Percentiles rank a stretch among this genome's conserved stretches.
Conservation (phyloP, 2,888 invertebrate species). For the Andrena minutula region DNA sequence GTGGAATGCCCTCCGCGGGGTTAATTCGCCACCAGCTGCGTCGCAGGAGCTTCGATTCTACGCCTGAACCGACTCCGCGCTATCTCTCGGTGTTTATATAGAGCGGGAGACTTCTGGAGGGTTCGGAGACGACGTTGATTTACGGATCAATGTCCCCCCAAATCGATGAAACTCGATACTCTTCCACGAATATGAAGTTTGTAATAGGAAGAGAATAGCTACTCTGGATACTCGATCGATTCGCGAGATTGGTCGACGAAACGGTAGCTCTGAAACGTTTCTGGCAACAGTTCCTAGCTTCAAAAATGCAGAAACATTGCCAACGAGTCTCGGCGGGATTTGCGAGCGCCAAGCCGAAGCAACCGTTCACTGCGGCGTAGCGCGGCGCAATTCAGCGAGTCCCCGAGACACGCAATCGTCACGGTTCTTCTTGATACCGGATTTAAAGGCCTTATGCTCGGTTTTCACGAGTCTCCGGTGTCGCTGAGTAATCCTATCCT, state of each 20-base stretch:
- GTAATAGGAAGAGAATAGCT: too few relatives aligned
- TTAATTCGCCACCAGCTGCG: slow-evolving; percentile 34
- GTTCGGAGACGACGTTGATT: too few relatives aligned
- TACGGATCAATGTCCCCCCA: too few relatives aligned
- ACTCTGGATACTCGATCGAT: too few relatives aligned
- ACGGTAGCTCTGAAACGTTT: too few relatives aligned
- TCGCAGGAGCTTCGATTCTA: neutral
- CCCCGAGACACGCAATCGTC: slow-evolving; percentile 65
- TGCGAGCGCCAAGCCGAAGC: slow-evolving; percentile 5
- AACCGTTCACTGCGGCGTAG: slow-evolving; percentile 39
- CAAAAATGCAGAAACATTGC: neutral
- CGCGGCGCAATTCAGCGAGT: slow-evolving; percentile 48
- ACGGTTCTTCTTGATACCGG: slow-evolving; percentile 70
- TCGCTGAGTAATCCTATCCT: slow-evolving; percentile 79
- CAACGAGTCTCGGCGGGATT: neutral
- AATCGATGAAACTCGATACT: too few relatives aligned
- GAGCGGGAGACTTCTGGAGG: too few relatives aligned
- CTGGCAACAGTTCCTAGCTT: too few relatives aligned
- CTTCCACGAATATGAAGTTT: too few relatives aligned
- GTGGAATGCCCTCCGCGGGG: slow-evolving; percentile 42
- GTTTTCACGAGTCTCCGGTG: slow-evolving; percentile 80
- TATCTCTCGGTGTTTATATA: neutral
- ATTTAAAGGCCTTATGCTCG: slow-evolving; percentile 75
- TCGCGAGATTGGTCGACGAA: too few relatives aligned
- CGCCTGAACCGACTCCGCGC: neutral